These are phyloP conservation scores for Simalia tracyae DNA, from an alignment of 2,797 vertebrate genomes.

Conservation along the genomic window DNA sequence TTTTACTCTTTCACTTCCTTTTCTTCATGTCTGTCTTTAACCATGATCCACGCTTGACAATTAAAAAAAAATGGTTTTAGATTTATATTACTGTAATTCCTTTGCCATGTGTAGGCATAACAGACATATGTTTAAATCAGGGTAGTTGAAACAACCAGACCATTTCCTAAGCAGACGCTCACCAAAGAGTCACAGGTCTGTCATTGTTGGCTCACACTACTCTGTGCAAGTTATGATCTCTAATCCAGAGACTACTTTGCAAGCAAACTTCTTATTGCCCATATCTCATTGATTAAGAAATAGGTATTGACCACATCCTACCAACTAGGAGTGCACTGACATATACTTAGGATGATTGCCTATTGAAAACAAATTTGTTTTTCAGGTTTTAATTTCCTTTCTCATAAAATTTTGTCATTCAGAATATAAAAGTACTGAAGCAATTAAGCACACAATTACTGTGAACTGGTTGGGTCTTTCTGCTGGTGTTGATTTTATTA, in stretches of 20 bases:
- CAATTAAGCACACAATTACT: background rate
- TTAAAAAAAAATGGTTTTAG: background rate
- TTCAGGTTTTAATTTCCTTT: background rate
- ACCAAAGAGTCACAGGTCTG: background rate
- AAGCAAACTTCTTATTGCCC: background rate
- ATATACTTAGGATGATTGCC: background rate
- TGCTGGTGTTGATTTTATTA: background rate
- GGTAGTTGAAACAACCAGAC: background rate
- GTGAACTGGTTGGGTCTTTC: background rate
- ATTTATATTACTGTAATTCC: background rate
- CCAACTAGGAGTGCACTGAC: background rate
- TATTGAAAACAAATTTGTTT: background rate
- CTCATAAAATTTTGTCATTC: background rate
- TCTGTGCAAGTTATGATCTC: background rate
- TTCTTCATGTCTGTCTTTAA: background rate
- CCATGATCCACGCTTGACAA: background rate
- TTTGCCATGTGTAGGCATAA: background rate
- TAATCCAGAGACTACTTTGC: background rate
- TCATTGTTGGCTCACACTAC: background rate
- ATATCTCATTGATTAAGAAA: background rate
- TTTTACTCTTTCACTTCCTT: background rate
- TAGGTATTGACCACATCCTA: background rate
- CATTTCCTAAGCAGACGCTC: background rate
- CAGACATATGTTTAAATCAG: background rate
- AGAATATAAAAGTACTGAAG: background rate